Percentiles rank a stretch among this genome's conserved stretches.
These are phyloP conservation scores for Fabriciana adippe DNA, from an alignment of 2,888 invertebrate species.

Conservation along the genomic window DNA sequence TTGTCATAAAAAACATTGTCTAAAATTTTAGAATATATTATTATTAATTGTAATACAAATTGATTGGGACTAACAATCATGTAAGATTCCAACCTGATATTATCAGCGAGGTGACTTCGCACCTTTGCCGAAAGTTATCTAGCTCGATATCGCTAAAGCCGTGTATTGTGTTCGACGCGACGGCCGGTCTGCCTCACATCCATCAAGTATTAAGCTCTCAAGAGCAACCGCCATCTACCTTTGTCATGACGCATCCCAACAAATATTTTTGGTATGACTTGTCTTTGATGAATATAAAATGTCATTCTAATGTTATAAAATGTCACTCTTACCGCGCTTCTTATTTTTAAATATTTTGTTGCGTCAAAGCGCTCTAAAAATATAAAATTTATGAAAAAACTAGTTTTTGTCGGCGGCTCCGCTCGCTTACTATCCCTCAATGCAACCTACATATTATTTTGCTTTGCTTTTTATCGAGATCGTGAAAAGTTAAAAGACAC, in stretches of 20 bases:
- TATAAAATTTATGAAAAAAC: too few species aligned
- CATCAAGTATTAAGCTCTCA: slow-evolving; percentile 67
- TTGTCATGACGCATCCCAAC: slow-evolving; percentile 38
- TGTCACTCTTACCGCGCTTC: neutral
- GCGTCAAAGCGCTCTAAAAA: too few species aligned
- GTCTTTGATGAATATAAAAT: slow-evolving; percentile 20
- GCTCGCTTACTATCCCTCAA: too few species aligned
- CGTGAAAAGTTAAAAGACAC: too few species aligned
- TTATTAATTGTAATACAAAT: slow-evolving; percentile 17
- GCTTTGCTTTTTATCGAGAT: too few species aligned
- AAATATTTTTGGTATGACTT: slow-evolving; percentile 33
- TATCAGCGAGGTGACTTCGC: slow-evolving; percentile 61
- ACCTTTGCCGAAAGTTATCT: slow-evolving; percentile 72
- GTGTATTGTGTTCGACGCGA: slow-evolving; percentile 54
- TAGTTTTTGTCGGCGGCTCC: too few species aligned
- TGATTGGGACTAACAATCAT: slow-evolving; percentile 21
- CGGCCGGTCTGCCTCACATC: slow-evolving; percentile 53
- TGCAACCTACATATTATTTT: too few species aligned
- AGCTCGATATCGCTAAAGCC: slow-evolving; percentile 51
- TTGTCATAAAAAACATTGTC: neutral
- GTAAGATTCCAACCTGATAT: slow-evolving; percentile 34
- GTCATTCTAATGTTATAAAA: slow-evolving; percentile 1
- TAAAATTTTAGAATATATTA: slow-evolving; percentile 5
- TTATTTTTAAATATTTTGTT: too few species aligned
- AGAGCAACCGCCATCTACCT: slow-evolving; percentile 56